Evolutionary conservation across 2,797 vertebrate genomes (phyloP).

Genomic region (Pampus argenteus): DNA sequence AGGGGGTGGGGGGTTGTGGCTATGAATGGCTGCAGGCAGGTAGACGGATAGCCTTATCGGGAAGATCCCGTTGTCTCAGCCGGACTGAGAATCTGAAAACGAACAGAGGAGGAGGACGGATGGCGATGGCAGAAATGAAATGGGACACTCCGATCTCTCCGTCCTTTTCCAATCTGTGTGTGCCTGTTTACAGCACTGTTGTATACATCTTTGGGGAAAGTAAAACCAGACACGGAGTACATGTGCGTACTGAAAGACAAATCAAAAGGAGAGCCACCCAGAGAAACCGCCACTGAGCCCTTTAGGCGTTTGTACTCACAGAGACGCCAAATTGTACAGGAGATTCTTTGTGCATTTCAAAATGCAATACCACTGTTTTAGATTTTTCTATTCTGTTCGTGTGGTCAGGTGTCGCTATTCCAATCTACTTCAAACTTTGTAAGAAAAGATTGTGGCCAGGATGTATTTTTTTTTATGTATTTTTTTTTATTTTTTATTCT

Average conservation of each 20-base stretch:
- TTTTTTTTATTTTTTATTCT: constrained; percentile 21
- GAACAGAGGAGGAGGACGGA: constrained; percentile 77
- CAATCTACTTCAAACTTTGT: constrained; percentile 91
- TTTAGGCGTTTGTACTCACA: constrained; percentile 95
- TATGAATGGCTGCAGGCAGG: constrained; percentile 43
- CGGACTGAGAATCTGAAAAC: constrained; percentile 91
- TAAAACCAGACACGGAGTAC: constrained; percentile 26
- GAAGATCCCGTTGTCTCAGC: constrained; percentile 93
- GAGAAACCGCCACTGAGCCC: constrained; percentile 91
- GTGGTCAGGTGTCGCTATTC: constrained; percentile 92
- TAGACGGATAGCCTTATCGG: constrained; percentile 76
- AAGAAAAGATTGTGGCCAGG: constrained; percentile 91
- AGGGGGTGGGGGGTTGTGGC: background rate
- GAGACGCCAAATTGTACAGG: constrained; percentile 95
- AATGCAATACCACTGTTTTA: constrained; percentile 98
- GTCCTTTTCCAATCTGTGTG: constrained; percentile 87
- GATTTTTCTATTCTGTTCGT: constrained; percentile 98
- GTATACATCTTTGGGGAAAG: constrained; percentile 86
- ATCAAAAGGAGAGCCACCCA: constrained; percentile 33
- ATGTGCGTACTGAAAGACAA: constrained; percentile 32
- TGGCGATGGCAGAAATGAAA: constrained; percentile 35
- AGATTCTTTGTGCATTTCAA: constrained; percentile 93
- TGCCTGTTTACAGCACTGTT: constrained; percentile 99
- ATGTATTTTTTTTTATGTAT: constrained; percentile 77
- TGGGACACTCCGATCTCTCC: constrained; percentile 70